phyloP scores from a whole-genome alignment of 2,888 invertebrate species.

The Drosophila cracens region DNA sequence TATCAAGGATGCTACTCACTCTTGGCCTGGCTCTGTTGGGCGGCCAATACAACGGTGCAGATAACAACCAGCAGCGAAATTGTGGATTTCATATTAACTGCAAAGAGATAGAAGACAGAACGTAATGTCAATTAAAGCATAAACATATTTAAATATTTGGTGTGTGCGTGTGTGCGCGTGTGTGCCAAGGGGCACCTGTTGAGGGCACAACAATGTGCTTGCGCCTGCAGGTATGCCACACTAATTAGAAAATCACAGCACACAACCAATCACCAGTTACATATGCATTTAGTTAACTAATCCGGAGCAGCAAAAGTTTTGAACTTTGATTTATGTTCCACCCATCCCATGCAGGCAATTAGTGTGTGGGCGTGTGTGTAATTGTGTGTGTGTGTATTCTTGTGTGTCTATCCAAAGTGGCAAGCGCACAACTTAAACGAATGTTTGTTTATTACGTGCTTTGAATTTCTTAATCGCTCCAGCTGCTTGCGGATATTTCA shows the following conservation, averaged over 20 bases:
- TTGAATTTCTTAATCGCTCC: slow-evolving; percentile 50
- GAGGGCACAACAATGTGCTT: slow-evolving; percentile 46
- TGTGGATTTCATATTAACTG: slow-evolving; percentile 83
- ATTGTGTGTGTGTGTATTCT: slow-evolving; percentile 6
- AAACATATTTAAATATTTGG: neutral
- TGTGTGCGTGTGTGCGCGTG: neutral
- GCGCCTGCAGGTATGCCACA: slow-evolving; percentile 52
- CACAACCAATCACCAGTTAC: slow-evolving; percentile 43
- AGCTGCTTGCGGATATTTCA: slow-evolving; percentile 36
- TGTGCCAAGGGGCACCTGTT: slow-evolving; percentile 58
- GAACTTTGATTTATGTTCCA: slow-evolving; percentile 76
- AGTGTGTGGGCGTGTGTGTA: slow-evolving; percentile 20
- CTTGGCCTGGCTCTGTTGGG: slow-evolving; percentile 84
- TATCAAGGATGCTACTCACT: slow-evolving; percentile 76
- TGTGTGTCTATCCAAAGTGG: slow-evolving; percentile 35
- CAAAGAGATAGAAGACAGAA: slow-evolving; percentile 37
- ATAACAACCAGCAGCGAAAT: slow-evolving; percentile 83
- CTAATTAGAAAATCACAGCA: slow-evolving; percentile 71
- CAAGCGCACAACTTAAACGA: slow-evolving; percentile 57
- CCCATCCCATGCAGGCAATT: slow-evolving; percentile 53
- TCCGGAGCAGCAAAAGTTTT: slow-evolving; percentile 70
- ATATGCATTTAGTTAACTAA: slow-evolving; percentile 73
- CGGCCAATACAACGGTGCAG: slow-evolving; percentile 83
- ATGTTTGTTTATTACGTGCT: slow-evolving; percentile 70
- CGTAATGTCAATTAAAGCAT: slow-evolving; percentile 32